Base-by-base conservation (phyloP, 1,140 invertebrate genomes). In the Leptestheria dahalacensis region DNA sequence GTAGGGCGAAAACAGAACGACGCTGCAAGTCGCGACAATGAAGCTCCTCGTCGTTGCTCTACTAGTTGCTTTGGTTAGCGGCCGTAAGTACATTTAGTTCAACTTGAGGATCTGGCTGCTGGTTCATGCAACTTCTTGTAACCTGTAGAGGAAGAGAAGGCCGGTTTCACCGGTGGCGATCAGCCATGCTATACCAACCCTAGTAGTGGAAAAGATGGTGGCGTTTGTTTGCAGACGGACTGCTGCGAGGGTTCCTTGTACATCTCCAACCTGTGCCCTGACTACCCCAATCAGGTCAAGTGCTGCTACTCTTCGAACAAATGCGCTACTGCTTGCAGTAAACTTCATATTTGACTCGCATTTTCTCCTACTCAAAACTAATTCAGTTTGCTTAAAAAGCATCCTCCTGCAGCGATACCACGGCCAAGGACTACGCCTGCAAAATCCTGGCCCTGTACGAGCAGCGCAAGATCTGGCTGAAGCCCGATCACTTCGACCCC, bases 251-350 rank as follows among this genome's bases (percentile, higher is more conserved):
- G 58, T 15, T 26, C 59, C 11, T 29, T 25, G 46, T 62, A 62
- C 61, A 54, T 62, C 23, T 60, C 57, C 20, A 62, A 62, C 61
- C 46, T 62, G 25, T 62, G 61, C 48, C 57, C 61, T 20, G 49
- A 59, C 48, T 62, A 62, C 41, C 52, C 60, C 4, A 23, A 12
- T 15, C 26, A 62, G 15, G 56, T 62, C 10, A 62, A 52, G 46
- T 62, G 61, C 53, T 62, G 61, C 57, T 62, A 62, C 48, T 62
- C 61, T 20, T 26, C 12, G 23, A 62, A 62, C 59, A 50, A 23
- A 9, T 62, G 61, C 48, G 48, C n/a, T 10, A 3, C 56, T 12
- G 12, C n/a, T 29, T 18, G 57, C 46, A 56, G 15, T 12, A 61
- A 56, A 25, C 15, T 48, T 18, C n/a, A n/a, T n/a, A n/a, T n/a